Evolutionary conservation across 2,888 invertebrate genomes (phyloP), one percentile per base, ranked within the genome.

Genomic region (Aphodius granarius): DNA sequence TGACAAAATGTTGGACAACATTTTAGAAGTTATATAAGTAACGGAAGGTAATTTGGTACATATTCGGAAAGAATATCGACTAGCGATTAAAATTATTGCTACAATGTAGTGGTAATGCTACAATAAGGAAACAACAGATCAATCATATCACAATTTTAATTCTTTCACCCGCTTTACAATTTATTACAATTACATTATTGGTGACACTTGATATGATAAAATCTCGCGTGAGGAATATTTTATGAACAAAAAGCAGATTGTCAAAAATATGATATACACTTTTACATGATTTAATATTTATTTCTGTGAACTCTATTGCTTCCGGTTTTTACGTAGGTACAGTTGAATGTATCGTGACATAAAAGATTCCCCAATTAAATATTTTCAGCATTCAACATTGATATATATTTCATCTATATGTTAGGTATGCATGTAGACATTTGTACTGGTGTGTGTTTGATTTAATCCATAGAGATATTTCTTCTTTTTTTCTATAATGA

Each of bases 111-210:
- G 43, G 43, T 43, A 43, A 43, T 43, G 43, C 43, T 43, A 43
- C 43, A 43, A 43, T 43, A 82, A 80, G 73, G 76, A 81, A 81
- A 81, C 80, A 75, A 75, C 71, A 71, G 75, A 73, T 79, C 80
- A 83, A 85, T 84, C 84, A 84, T 84, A 85, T 84, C 84, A 85
- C 84, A 84, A 84, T 85, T 79, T n/a, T 83, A 84, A 81, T 83
- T 77, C 75, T 73, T 75, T 71, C 78, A 76, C 76, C 74, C 78
- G 76, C 73, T 77, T 77, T 75, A 78, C 76, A 76, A 74, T 74
- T 75, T 75, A 68, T 73, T 73, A 71, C 23, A 22, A 72, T 66
- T 65, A 72, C 74, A 74, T 74, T 76, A 76, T 72, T 66, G 43
- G 74, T 76, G 72, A 76, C 73, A 75, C 64, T 20, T 77, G 75